phyloP scores from a whole-genome alignment of 1,140 invertebrate genomes.

The Coelopa frigida region DNA sequence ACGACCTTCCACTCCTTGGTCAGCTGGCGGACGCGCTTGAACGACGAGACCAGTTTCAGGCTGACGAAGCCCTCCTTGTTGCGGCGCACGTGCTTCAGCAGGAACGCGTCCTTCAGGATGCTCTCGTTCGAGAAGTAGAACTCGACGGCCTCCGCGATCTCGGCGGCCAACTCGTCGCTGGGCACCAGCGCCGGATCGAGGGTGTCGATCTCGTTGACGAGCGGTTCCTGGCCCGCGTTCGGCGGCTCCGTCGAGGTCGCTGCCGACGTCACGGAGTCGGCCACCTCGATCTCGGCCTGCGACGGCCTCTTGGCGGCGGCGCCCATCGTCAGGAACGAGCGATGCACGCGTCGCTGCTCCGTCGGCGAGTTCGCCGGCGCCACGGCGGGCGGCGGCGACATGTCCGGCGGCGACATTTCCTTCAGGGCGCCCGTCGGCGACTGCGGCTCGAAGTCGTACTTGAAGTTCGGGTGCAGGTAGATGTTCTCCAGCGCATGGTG shows the following conservation, averaged over 20 bases:
- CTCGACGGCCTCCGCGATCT: conserved; percentile 78
- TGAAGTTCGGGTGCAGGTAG: conserved; percentile 39
- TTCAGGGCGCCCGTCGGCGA: too few relatives aligned
- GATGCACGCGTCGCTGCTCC: conserved; percentile 27
- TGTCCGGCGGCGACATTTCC: conserved; percentile 19
- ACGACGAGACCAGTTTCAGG: conserved; percentile 87
- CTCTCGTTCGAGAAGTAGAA: conserved; percentile 93
- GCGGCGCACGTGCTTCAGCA: conserved; percentile 86
- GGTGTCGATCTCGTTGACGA: conserved; percentile 31
- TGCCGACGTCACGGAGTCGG: background rate
- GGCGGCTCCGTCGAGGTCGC: background rate
- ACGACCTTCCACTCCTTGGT: conserved; percentile 91
- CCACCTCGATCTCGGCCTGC: background rate
- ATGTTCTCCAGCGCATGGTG: conserved; percentile 28
- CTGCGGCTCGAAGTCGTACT: conserved; percentile 11
- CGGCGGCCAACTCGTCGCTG: conserved; percentile 64
- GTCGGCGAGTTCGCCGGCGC: conserved; percentile 28
- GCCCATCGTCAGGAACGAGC: conserved; percentile 33
- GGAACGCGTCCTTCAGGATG: conserved; percentile 89
- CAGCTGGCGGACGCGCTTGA: conserved; percentile 85
- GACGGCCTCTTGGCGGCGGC: conserved; percentile 13
- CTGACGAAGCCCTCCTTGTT: conserved; percentile 94
- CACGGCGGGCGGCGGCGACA: conserved; percentile 29
- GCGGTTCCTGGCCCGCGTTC: background rate
- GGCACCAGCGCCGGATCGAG: conserved; percentile 44